phyloP scores from a whole-genome alignment of 1,140 invertebrate species.

The Galendromus occidentalis region DNA sequence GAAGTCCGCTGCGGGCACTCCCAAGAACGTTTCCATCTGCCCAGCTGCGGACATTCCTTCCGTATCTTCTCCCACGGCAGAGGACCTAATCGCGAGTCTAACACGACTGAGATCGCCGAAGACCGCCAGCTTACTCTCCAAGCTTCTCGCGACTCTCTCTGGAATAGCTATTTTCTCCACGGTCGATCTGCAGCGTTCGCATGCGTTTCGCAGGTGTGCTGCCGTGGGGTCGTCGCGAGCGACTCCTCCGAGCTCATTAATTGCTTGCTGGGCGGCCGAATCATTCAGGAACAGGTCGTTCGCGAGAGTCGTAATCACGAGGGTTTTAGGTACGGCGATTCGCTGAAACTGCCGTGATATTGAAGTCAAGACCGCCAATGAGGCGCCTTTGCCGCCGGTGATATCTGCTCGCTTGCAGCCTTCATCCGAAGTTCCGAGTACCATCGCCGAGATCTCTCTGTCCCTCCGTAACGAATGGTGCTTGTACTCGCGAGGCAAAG shows the following conservation, averaged over 20 bases:
- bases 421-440: slow-evolving; percentile 29
- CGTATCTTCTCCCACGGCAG: slow-evolving; percentile 48
- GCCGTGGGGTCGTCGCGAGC: slow-evolving; percentile 14
- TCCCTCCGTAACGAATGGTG: neutral
- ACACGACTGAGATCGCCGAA: slow-evolving; percentile 20
- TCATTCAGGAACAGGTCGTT: slow-evolving; percentile 27
- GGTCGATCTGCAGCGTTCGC: slow-evolving; percentile 17
- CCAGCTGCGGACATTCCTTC: slow-evolving; percentile 51
- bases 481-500: neutral
- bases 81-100: slow-evolving; percentile 37
- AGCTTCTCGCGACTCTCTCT: slow-evolving; percentile 19
- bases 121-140: slow-evolving; percentile 17
- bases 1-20: slow-evolving; percentile 29
- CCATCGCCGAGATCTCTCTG: slow-evolving; percentile 18
- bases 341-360: neutral
- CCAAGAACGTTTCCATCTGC: slow-evolving; percentile 52
- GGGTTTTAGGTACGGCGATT: slow-evolving; percentile 35
- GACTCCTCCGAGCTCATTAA: neutral
- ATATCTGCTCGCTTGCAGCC: slow-evolving; percentile 30
- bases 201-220: slow-evolving; percentile 20
- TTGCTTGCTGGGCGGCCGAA: neutral
- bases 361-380: slow-evolving; percentile 37
- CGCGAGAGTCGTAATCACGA: slow-evolving; percentile 37
- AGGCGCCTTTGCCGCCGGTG: slow-evolving; percentile 49
- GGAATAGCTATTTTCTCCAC: slow-evolving; percentile 14